Base-by-base conservation (phyloP, 2,888 invertebrate genomes). In the Marronus borbonicus region DNA sequence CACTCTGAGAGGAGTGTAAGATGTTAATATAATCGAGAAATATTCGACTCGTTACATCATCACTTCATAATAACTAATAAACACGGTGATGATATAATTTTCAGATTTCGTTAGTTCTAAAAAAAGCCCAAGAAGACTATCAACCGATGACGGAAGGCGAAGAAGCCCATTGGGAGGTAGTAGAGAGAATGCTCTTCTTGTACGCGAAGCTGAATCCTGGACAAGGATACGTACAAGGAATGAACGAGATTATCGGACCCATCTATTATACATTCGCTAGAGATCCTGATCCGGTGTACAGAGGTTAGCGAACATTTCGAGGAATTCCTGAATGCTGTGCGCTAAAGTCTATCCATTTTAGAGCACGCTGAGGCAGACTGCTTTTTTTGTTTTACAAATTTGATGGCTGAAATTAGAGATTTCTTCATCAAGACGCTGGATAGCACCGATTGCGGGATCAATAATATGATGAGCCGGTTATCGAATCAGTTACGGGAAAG, bases 161-260 rank as follows among this genome's bases (percentile, higher is more conserved):
- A 83, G 98, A 99, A 88, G 98, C 98, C 0, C 98, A 99, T 87
- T 99, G 99, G 99, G 98, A 99, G 89, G 98, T 99, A 3, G 96
- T 98, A 0, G 98, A 99, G 87, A 91, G 99, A 80, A 97, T 99
- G 88, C 90, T 99, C 78, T 99, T 99, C 89, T 91, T 99, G 0
- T 99, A 99, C 88, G 98, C 98, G 0, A 99, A 99, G 90, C 91
- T 99, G 14, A 99, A 99, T 90, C 98, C 98, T 0, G 99, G 99
- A 0, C 98, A 98, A 87, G 95, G 98, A 12, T 96, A 97, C 86
- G 97, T 97, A 0, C 96, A 99, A 90, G 99, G 99, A 76, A 99
- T 99, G 99, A 99, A 99, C 90, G 99, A 99, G 89, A 98, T 99
- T 84, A 94, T 99, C 64, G 99, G 98, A 0, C 99, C 99, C 7